Evolutionary conservation across 2,888 invertebrate species (phyloP).

Genomic region (Dugesia japonica): DNA sequence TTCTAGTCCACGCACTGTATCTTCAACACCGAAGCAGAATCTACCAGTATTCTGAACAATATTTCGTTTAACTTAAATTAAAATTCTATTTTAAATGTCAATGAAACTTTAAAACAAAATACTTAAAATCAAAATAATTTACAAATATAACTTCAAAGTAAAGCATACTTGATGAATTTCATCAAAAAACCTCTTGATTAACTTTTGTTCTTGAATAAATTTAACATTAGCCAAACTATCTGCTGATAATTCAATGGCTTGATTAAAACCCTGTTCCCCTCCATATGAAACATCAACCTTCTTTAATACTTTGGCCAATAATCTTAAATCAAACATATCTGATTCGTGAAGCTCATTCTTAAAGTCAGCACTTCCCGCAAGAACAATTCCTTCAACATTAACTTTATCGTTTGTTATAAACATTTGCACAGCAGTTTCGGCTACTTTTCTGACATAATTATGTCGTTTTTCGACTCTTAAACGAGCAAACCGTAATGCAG

Average conservation of each 20-base stretch:
- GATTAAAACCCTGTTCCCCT: constrained; percentile 98
- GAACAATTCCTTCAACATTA: constrained; percentile 84
- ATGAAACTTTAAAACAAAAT: too few relatives aligned
- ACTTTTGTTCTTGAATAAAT: constrained; percentile 98
- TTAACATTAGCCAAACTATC: constrained; percentile 96
- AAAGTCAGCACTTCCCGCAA: constrained; percentile 97
- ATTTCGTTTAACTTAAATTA: too few relatives aligned
- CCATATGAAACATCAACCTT: constrained; percentile 97
- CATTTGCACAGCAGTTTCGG: constrained; percentile 82
- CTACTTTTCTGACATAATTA: constrained; percentile 95
- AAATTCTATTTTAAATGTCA: too few relatives aligned
- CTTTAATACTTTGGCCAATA: constrained; percentile 94
- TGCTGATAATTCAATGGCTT: constrained; percentile 93
- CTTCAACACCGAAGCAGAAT: constrained; percentile 95
- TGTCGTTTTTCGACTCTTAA: constrained; percentile 97
- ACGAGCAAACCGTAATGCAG: constrained; percentile 95
- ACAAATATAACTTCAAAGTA: too few relatives aligned
- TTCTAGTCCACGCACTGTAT: constrained; percentile 85
- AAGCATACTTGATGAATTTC: constrained; percentile 57
- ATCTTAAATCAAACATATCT: constrained; percentile 91
- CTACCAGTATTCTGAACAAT: constrained; percentile 77
- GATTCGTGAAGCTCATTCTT: constrained; percentile 98
- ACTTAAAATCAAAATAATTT: too few relatives aligned
- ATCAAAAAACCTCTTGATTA: constrained; percentile 65
- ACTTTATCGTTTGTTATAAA: constrained; percentile 94